Percentiles rank a stretch among this genome's conserved stretches.
These are phyloP conservation scores for Phoenicopterus ruber DNA, from an alignment of 2,113 vertebrate genomes.

Conservation along the genomic window DNA sequence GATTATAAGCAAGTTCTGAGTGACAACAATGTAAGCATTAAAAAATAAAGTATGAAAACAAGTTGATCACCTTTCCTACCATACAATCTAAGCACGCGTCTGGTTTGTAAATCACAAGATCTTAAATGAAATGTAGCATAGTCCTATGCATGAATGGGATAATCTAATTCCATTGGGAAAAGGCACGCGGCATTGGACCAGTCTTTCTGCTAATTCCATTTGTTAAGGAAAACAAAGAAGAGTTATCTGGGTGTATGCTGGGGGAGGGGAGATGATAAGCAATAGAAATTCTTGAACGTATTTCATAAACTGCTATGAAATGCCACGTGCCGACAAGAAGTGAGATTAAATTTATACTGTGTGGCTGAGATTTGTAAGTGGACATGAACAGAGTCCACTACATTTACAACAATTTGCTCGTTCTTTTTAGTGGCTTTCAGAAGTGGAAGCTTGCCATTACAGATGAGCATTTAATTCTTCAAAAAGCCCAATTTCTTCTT, in stretches of 20 bases:
- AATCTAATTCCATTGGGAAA: background rate
- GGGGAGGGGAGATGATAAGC: accelerated
- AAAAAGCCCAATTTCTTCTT: slow-evolving; percentile 66
- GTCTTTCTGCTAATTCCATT: background rate
- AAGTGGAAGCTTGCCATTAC: slow-evolving; percentile 26
- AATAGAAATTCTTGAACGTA: background rate
- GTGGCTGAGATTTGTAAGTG: background rate
- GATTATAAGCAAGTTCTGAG: background rate
- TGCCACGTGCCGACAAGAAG: background rate
- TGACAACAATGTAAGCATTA: background rate
- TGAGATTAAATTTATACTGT: background rate
- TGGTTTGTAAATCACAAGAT: background rate
- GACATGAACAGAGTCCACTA: background rate
- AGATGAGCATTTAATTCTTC: slow-evolving; percentile 53
- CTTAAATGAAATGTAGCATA: background rate
- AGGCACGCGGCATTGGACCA: background rate
- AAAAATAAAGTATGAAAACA: background rate
- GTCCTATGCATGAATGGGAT: background rate
- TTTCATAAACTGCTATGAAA: background rate
- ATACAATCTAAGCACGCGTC: background rate
- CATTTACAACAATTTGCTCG: background rate
- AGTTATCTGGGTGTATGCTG: background rate
- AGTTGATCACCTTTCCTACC: background rate
- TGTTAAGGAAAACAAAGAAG: background rate
- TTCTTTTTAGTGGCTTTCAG: slow-evolving; percentile 31